These are phyloP conservation scores for Tenrec ecaudatus DNA, from an alignment of 2,113 vertebrate species.

Conservation along the genomic window DNA sequence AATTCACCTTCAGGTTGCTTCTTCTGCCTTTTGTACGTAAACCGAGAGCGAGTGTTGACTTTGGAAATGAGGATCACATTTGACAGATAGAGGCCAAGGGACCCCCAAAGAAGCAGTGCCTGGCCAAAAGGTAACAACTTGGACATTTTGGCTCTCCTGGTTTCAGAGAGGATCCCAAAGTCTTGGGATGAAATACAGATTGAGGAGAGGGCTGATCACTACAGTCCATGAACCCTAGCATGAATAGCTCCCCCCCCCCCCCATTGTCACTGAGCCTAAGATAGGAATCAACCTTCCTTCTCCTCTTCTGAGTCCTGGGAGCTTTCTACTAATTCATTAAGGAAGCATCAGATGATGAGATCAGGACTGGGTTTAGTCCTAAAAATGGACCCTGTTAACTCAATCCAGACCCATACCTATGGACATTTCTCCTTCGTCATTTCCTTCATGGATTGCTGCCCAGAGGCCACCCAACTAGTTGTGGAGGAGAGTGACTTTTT, in stretches of 20 bases:
- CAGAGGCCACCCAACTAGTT: neutral
- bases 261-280: conserved; percentile 9
- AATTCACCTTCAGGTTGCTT: neutral
- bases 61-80: conserved; percentile 19
- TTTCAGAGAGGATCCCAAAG: conserved; percentile 40
- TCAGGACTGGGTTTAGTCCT: neutral
- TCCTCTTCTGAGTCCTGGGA: conserved; percentile 22
- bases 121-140: conserved; percentile 41
- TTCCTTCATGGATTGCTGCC: neutral
- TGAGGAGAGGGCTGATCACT: conserved; percentile 53
- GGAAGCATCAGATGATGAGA: neutral
- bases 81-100: conserved; percentile 32
- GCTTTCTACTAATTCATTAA: conserved; percentile 26
- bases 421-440: neutral
- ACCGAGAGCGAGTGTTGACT: neutral
- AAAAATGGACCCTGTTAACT: conserved; percentile 19
- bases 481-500: neutral
- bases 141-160: conserved; percentile 56
- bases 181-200: conserved; percentile 60
- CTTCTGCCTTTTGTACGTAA: conserved; percentile 42
- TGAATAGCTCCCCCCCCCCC: neutral
- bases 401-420: neutral
- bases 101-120: conserved; percentile 31
- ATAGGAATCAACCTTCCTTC: conserved; percentile 25
- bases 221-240: neutral